Evolutionary conservation across 1,140 invertebrate genomes (phyloP).

Genomic region (Drosophila bocqueti): DNA sequence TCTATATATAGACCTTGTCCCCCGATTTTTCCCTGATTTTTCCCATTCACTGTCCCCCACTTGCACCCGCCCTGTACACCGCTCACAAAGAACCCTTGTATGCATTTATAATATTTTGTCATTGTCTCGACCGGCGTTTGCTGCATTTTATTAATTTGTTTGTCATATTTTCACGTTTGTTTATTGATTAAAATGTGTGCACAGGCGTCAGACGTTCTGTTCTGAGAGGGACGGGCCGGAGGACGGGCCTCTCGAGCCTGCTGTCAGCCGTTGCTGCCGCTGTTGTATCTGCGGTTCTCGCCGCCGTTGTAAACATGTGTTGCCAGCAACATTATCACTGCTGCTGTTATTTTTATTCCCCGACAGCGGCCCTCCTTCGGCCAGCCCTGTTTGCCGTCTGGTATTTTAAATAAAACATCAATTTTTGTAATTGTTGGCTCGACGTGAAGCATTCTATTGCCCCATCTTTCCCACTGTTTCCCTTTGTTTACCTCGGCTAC

Average conservation of each 20-base stretch:
- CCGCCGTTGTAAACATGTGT: conserved; percentile 74
- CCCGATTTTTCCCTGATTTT: conserved; percentile 23
- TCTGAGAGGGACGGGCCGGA: background rate
- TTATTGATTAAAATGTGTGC: conserved; percentile 81
- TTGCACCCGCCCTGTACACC: conserved; percentile 9
- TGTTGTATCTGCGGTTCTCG: conserved; percentile 48
- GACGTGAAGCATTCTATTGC: conserved; percentile 53
- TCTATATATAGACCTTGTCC: conserved; percentile 61
- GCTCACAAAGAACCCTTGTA: conserved; percentile 27
- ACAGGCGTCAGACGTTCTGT: conserved; percentile 32
- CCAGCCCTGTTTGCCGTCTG: conserved; percentile 35
- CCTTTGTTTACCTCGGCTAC: conserved; percentile 47
- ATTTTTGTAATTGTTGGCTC: conserved; percentile 68
- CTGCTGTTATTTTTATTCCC: conserved; percentile 68
- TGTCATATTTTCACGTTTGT: conserved; percentile 82
- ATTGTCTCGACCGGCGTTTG: conserved; percentile 59
- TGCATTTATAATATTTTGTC: conserved; percentile 81
- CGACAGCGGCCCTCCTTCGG: conserved; percentile 2
- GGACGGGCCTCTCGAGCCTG: conserved; percentile 23
- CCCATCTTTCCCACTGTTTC: conserved; percentile 24
- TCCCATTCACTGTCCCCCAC: conserved; percentile 4
- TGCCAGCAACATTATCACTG: conserved; percentile 73
- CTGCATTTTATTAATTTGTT: conserved; percentile 83
- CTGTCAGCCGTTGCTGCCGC: conserved; percentile 50
- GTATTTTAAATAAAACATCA: conserved; percentile 76